These are phyloP conservation scores for Sarcophaga variegata DNA, from an alignment of 2,888 invertebrate species.

Conservation along the genomic window DNA sequence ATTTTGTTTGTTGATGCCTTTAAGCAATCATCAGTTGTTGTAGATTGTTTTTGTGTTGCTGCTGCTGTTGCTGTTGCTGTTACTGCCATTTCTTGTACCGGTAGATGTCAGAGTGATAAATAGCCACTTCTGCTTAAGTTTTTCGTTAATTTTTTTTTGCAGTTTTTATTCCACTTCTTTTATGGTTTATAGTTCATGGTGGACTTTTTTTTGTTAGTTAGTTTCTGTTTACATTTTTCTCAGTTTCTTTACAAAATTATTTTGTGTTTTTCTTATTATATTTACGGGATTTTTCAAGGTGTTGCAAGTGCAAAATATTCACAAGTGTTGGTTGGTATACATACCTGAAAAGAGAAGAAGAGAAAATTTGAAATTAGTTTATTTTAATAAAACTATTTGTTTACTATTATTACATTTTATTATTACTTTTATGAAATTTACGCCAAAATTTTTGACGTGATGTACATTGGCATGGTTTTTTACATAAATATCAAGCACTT, in stretches of 20 bases:
- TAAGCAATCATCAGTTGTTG: constrained; percentile 56
- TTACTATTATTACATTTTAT: too few species aligned
- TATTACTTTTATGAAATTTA: too few species aligned
- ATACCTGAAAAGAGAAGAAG: constrained; percentile 43
- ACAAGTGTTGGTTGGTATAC: constrained; percentile 29
- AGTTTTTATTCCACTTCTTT: constrained; percentile 17
- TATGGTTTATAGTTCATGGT: not conserved
- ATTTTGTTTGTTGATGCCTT: constrained; percentile 64
- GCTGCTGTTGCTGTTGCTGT: constrained; percentile 39
- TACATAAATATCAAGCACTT: too few species aligned
- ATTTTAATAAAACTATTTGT: too few species aligned
- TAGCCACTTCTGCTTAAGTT: constrained; percentile 44
- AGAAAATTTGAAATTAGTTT: not conserved
- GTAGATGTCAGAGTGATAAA: constrained; percentile 67
- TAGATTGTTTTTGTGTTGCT: constrained; percentile 47
- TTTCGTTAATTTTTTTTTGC: constrained; percentile 38
- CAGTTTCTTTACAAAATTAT: not conserved
- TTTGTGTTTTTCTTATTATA: constrained; percentile 18
- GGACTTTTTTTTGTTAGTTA: not conserved
- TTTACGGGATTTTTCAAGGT: not conserved
- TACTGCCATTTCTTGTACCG: constrained; percentile 37
- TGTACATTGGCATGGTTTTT: too few species aligned
- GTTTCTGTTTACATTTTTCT: not conserved
- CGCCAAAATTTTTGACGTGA: too few species aligned
- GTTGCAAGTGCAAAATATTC: not conserved